Base-by-base conservation (phyloP, 2,888 invertebrate species). In the Leucophenga montana region DNA sequence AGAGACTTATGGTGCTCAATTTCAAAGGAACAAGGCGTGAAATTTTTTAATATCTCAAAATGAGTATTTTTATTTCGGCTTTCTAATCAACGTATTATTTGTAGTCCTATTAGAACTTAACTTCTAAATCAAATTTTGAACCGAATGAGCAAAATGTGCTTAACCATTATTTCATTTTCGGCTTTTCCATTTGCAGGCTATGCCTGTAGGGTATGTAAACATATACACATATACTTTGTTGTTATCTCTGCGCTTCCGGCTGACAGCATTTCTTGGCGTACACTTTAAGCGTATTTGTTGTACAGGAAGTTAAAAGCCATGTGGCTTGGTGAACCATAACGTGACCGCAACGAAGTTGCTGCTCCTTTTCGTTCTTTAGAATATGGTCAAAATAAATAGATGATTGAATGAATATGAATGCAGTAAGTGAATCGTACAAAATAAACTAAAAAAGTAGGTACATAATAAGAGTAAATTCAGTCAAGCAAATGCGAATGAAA, bases 361-460 rank as follows among this genome's bases (percentile, higher is more conserved):
- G 62, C 46, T 46, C 6, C n/a, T 61, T 31, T 57, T 31, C 18
- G n/a, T 50, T 82, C 79, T 80, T 22, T 77, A 75, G 75, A 81
- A 76, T 76, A 77, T 82, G 80, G 78, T 84, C 83, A 82, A 83
- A 81, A 84, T 81, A 81, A 80, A 80, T 83, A 82, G 83, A 80
- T 81, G 81, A 81, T 84, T 81, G 81, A 81, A 81, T 81, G 81
- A 81, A 79, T 20, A 27, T 73, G 67, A 68, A 73, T 65, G 64
- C 64, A 66, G 22, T 39, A 31, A 39, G 2, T 22, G 18, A 39
- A 66, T 16, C 14, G 46, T 31, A 50, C 14, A 65, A 53, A 22
- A n/a, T 27, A 22, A 48, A 46, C 18, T 16, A n/a, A 53, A 31
- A 50, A 66, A 33, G 20, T 13, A 66, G 20, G 31, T 66, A n/a